A percentile compares a stretch with the other conserved stretches of the same genome.
Conservation (phyloP, 2,888 invertebrate species). For the Pseudococcus viburni region DNA sequence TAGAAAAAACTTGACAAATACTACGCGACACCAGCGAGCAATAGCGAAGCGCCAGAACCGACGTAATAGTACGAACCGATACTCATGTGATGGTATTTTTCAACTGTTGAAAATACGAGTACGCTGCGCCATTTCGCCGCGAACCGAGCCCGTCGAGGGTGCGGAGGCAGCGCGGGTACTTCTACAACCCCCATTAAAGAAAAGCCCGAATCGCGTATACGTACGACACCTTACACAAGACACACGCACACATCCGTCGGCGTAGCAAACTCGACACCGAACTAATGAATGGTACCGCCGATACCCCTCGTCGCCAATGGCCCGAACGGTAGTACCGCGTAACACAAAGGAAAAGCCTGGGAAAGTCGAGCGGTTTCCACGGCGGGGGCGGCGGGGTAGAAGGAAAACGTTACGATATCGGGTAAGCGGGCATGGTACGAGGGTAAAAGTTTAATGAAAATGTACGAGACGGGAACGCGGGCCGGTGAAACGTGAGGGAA, state of each 20-base stretch:
- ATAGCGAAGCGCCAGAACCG: not conserved
- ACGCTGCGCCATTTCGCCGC: not conserved
- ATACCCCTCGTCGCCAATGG: not conserved
- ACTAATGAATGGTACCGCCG: slow-evolving; percentile 60
- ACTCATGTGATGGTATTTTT: slow-evolving; percentile 28
- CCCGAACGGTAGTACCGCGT: too few relatives aligned
- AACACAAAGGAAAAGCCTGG: slow-evolving; percentile 28
- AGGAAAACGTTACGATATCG: slow-evolving; percentile 47
- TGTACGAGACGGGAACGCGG: not conserved
- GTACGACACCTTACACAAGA: not conserved
- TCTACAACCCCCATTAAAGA: slow-evolving; percentile 40
- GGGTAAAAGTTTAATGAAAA: slow-evolving; percentile 62
- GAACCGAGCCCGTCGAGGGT: slow-evolving; percentile 53
- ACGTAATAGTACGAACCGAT: slow-evolving; percentile 9
- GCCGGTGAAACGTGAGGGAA: not conserved
- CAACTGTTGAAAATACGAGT: slow-evolving; percentile 55
- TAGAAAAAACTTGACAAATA: not conserved
- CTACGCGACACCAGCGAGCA: slow-evolving; percentile 38
- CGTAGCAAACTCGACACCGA: slow-evolving; percentile 29
- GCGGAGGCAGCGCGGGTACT: not conserved
- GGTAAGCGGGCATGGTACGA: not conserved
- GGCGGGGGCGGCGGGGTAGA: not conserved
- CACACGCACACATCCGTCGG: not conserved
- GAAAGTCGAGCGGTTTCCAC: slow-evolving; percentile 14
- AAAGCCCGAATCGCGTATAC: not conserved